Percentiles rank a stretch among this genome's conserved stretches.
Evolutionary conservation across 2,113 vertebrate genomes (phyloP).

Genomic region (Ictidomys tridecemlineatus): DNA sequence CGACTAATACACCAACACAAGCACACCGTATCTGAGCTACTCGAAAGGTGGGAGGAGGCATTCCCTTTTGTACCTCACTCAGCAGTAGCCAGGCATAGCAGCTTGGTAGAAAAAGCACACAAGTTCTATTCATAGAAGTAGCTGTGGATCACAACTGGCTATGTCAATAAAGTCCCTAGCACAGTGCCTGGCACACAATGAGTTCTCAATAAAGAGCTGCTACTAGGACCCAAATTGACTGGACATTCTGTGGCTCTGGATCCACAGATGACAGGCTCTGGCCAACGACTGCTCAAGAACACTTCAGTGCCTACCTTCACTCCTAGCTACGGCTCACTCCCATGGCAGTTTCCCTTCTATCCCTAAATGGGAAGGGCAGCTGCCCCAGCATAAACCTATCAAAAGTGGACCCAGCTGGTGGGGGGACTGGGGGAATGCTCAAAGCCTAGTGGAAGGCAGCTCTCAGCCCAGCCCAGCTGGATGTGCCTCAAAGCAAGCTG

Average conservation of each 20-base stretch:
- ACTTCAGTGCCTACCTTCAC: background rate
- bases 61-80: fast-evolving
- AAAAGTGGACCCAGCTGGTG: background rate
- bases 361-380: background rate
- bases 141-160: background rate
- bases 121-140: background rate
- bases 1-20: background rate
- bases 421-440: background rate
- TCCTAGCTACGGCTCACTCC: background rate
- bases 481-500: background rate
- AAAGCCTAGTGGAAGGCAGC: background rate
- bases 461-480: background rate
- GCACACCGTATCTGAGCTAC: background rate
- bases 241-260: background rate
- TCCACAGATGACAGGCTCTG: background rate
- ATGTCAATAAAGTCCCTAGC: background rate
- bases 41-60: background rate
- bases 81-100: too few relatives aligned
- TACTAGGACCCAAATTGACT: background rate
- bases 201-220: background rate
- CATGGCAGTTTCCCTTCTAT: background rate
- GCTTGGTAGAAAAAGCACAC: background rate
- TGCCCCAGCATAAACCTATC: background rate
- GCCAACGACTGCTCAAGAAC: background rate
- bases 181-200: background rate